These are phyloP conservation scores for Micrasema minimum DNA, from an alignment of 1,140 invertebrate genomes.

Conservation along the genomic window DNA sequence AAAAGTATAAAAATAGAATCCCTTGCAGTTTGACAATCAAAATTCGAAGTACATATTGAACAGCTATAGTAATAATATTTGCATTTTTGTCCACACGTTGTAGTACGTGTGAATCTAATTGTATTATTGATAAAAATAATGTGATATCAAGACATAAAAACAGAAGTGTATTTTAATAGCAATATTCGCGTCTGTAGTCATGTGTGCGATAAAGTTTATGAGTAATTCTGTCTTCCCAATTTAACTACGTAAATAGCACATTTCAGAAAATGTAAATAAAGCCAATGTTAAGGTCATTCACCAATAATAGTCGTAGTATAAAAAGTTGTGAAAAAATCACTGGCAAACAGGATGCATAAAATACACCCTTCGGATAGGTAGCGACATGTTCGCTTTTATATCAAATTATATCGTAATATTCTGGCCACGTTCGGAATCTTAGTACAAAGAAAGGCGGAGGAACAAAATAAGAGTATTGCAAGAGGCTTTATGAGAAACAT, in stretches of 20 bases:
- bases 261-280: not conserved
- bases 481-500: not conserved
- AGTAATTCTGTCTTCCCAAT: slow-evolving; percentile 3
- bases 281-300: slow-evolving; percentile 20
- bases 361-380: slow-evolving; percentile 5
- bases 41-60: no score
- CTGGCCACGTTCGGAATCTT: no score
- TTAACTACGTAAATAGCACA: not conserved
- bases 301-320: slow-evolving; percentile 15
- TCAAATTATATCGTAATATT: no score
- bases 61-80: no score
- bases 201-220: slow-evolving; percentile 7
- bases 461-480: no score
- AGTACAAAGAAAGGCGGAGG: no score
- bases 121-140: no score
- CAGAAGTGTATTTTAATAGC: slow-evolving; percentile 9
- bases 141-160: slow-evolving; percentile 4
- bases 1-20: no score
- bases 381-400: not conserved
- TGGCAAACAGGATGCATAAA: not conserved
- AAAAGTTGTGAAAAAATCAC: not conserved
- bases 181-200: slow-evolving; percentile 20
- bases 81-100: no score
- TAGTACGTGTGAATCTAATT: no score
- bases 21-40: no score